Conservation (phyloP, 64 coral and sea anemone genomes). For the Catalaphyllia jardinei region DNA sequence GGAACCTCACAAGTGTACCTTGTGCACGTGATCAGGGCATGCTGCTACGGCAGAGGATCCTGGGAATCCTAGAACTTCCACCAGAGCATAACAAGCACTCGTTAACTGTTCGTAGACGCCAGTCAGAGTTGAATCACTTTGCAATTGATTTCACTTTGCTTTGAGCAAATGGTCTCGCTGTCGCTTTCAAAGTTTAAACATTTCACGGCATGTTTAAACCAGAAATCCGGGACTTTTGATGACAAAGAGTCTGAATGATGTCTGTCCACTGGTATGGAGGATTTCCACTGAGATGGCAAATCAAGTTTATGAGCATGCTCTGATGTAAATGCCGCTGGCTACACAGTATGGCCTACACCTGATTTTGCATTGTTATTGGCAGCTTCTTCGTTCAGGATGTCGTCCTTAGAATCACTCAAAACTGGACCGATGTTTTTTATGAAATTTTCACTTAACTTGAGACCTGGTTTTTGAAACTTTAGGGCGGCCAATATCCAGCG, state of each 20-base stretch:
- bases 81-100: slow-evolving; percentile 76
- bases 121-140: slow-evolving; percentile 18
- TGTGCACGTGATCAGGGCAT: slow-evolving; percentile 73
- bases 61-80: slow-evolving; percentile 84
- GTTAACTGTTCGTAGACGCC: slow-evolving; percentile 53
- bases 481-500: slow-evolving; percentile 50
- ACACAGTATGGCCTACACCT: background rate
- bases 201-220: slow-evolving; percentile 64
- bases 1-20: slow-evolving; percentile 75
- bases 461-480: background rate
- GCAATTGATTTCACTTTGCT: too few species aligned
- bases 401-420: background rate
- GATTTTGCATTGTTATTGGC: background rate
- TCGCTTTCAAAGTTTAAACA: slow-evolving; percentile 34
- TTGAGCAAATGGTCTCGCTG: background rate
- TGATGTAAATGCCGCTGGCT: slow-evolving; percentile 41
- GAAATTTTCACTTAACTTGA: background rate
- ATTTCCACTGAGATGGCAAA: slow-evolving; percentile 70
- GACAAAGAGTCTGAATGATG: slow-evolving; percentile 43
- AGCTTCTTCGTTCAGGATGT: background rate
- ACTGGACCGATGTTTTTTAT: background rate
- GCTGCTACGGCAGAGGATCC: slow-evolving; percentile 68
- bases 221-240: slow-evolving; percentile 57
- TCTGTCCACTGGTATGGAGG: slow-evolving; percentile 44
- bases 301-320: slow-evolving; percentile 56